phyloP scores from a whole-genome alignment of 2,888 invertebrate genomes.

The Girardia tigrina region DNA sequence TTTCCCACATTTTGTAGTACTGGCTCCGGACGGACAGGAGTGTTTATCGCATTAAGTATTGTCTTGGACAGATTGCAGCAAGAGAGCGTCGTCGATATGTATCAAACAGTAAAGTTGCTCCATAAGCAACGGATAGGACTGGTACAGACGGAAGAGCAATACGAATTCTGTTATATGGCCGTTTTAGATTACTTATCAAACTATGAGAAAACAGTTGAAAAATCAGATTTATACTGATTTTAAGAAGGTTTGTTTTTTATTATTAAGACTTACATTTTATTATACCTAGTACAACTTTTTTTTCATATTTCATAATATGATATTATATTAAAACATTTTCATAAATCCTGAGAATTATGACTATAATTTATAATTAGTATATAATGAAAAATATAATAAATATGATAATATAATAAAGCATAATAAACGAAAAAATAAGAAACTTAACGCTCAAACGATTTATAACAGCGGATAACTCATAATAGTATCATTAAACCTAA shows the following conservation, averaged over 20 bases:
- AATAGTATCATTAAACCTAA: too few species aligned
- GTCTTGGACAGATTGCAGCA: conserved; percentile 95
- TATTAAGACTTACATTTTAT: too few species aligned
- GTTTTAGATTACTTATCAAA: conserved; percentile 74
- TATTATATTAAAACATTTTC: too few species aligned
- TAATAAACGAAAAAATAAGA: too few species aligned
- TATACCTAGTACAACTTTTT: too few species aligned
- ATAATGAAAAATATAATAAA: too few species aligned
- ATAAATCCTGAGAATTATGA: too few species aligned
- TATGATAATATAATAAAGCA: too few species aligned
- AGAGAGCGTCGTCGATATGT: conserved; percentile 94
- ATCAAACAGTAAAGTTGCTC: conserved; percentile 92
- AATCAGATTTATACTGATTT: background rate
- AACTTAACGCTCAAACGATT: too few species aligned
- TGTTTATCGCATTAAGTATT: conserved; percentile 90
- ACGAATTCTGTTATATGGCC: conserved; percentile 96
- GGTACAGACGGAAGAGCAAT: conserved; percentile 98
- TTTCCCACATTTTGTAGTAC: conserved; percentile 58
- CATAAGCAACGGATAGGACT: conserved; percentile 94
- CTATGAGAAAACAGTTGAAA: background rate
- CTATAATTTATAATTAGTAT: too few species aligned
- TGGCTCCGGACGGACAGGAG: conserved; percentile 92
- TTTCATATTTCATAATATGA: too few species aligned
- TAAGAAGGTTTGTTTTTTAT: background rate
- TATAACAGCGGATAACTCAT: too few species aligned